phyloP scores from a whole-genome alignment of 2,888 invertebrate species.

The Meta bourneti region DNA sequence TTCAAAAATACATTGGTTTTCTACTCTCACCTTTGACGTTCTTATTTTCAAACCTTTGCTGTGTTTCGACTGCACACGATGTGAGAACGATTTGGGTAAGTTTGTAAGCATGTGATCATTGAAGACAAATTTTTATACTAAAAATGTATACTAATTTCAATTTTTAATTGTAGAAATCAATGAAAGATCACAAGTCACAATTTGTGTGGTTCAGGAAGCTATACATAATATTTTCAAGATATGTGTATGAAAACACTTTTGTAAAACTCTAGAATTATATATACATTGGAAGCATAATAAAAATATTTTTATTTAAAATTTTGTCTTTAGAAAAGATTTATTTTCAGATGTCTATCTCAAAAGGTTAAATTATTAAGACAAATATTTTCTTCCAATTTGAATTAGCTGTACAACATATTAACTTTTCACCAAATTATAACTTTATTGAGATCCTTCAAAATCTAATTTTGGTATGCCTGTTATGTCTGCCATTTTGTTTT shows the following conservation, averaged over 20 bases:
- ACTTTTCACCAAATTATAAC: no score
- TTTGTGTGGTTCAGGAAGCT: conserved; percentile 96
- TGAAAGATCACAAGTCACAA: conserved; percentile 93
- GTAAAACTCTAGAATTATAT: conserved; percentile 36
- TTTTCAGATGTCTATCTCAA: no score
- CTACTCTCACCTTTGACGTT: conserved; percentile 40
- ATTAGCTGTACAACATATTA: no score
- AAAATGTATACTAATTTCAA: background rate
- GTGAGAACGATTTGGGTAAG: conserved; percentile 50
- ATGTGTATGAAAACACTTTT: conserved; percentile 93
- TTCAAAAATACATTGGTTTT: conserved; percentile 62
- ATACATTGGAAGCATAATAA: no score
- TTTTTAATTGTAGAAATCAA: conserved; percentile 84
- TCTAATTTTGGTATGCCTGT: no score
- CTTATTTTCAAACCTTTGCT: conserved; percentile 12
- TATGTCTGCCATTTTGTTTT: no score
- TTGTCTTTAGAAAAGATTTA: no score
- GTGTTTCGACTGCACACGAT: conserved; percentile 42
- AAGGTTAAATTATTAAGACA: no score
- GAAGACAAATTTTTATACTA: background rate
- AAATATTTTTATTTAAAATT: no score
- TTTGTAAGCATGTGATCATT: background rate
- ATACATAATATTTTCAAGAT: conserved; percentile 93
- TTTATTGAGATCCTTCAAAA: no score
- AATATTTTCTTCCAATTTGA: no score